phyloP scores from a whole-genome alignment of 2,113 vertebrate species.

The mouse (Mus musculus) region GRCm39 chrX:94254501-94255000 shows the following conservation, averaged over 20 bases:
- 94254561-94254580: not conserved
- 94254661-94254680: conserved; percentile 86
- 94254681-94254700: conserved; percentile 83
- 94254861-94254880: conserved; percentile 94
- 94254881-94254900: conserved; percentile 94
- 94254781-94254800: conserved; percentile 87
- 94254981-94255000: conserved; percentile 97
- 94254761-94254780: not conserved
- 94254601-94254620: conserved; percentile 86
- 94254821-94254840: conserved; percentile 93
- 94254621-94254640: conserved; percentile 87
- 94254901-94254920: conserved; percentile 95
- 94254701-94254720: conserved; percentile 60
- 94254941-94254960: conserved; percentile 98
- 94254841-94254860: conserved; percentile 88
- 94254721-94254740: conserved; percentile 44
- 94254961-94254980: conserved; percentile 95
- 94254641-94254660: conserved; percentile 84
- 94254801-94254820: conserved; percentile 93
- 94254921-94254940: conserved; percentile 98
- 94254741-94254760: not conserved
- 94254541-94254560: conserved; percentile 50
- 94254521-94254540: not conserved
- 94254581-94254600: conserved; percentile 79
- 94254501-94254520: not conserved